Evolutionary conservation across 2,113 vertebrate species (phyloP), one percentile per base, ranked within the genome.

Genomic region (Epinephelus lanceolatus): DNA sequence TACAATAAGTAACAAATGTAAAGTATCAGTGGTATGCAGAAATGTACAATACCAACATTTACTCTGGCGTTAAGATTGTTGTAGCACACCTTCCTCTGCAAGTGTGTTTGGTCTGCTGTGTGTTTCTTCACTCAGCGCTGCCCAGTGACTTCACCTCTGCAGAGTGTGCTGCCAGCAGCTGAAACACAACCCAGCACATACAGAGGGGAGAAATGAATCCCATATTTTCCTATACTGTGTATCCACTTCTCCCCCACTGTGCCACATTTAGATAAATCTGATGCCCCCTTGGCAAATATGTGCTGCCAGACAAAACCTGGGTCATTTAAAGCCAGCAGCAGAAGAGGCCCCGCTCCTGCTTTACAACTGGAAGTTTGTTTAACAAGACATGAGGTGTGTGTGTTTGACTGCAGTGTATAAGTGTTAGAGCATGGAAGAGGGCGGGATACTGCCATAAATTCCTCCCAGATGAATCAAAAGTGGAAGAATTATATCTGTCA

Each of bases 71-170:
- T 45, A 3, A 12, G 1, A 9, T 45, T 23, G 66, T 67, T 60
- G 25, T 2, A 76, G 11, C 57, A 78, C 80, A 56, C 80, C 33
- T 9, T 69, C 60, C 33, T 68, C 10, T 78, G 71, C 19, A 17
- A 65, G 61, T 62, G 56, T 56, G 33, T 62, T 45, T 51, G 55
- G 13, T 52, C 2, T 17, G 65, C 66, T 69, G 61, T 70, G 70
- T 33, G 70, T 85, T 81, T 78, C 72, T 71, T 86, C 82, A 76
- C 77, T 75, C 76, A 18, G 27, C 27, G 13, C 65, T 62, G 74
- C 71, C 73, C 67, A 23, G 52, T 91, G 90, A 93, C 86, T 81
- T 90, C 88, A 90, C 80, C 85, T 80, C 81, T 62, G 68, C 81
- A 51, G 76, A 49, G 71, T 70, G 37, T 81, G 71, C 80, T 88